Evolutionary conservation across 2,888 invertebrate species (phyloP), one percentile per base, ranked within the genome.

Genomic region (Mythimna ferrago): DNA sequence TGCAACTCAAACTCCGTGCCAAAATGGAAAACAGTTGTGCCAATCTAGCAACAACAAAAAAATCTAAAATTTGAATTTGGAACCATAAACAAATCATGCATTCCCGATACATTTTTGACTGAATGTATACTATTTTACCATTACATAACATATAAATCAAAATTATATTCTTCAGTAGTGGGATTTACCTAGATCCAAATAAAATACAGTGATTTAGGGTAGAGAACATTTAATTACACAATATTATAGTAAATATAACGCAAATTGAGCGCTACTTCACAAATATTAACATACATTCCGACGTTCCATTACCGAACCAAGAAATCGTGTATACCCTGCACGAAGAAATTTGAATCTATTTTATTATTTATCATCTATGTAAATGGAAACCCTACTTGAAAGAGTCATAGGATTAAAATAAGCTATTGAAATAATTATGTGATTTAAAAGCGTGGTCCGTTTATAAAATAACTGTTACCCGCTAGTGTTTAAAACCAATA

Each of bases 281-380:
- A 87, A 87, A 86, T 86, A 85, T 86, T 86, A 88, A 90, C 89
- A 87, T 86, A 90, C 86, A 88, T 87, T 80, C 87, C 86, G 88
- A 87, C 86, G 79, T 85, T 81, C 82, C 84, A 84, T 83, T 86
- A 88, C 84, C 82, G 82, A 86, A 78, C 60, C 74, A 61, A 83
- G 68, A 83, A 83, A 70, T 87, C 86, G 90, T 82, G 86, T 76
- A 87, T 94, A 95, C 95, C 95, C 95, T 94, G 95, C 95, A 95
- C 95, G 94, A 93, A 94, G 92, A 93, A 94, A 93, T 94, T 94
- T 94, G 92, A 93, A 91, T 89, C 91, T 92, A 93, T 91, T 79
- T 86, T 82, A 87, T 74, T 82, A 48, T 48, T 14, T 82, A 87
- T 74, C 72, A 82, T 82, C 84, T 87, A 87, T 81, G 72, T 75